A percentile compares a stretch with the other conserved stretches of the same genome.
phyloP scores from a whole-genome alignment of 2,888 invertebrate genomes.

The Lampropteryx suffumata region DNA sequence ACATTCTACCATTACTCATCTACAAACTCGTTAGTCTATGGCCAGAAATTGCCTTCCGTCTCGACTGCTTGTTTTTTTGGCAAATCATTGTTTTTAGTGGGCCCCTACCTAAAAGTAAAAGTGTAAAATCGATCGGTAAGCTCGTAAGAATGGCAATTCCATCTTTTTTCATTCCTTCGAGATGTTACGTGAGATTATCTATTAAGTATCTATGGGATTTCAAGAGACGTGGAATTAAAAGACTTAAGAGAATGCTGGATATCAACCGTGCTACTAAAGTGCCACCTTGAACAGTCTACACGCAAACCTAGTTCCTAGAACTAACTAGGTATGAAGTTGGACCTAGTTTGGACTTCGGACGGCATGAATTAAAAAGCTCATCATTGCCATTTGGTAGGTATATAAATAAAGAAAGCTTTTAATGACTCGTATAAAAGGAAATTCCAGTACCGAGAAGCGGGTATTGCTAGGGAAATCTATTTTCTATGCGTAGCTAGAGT shows the following conservation, averaged over 20 bases:
- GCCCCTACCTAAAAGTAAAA: conserved; percentile 72
- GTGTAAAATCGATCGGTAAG: conserved; percentile 49
- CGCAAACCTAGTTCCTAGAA: no score
- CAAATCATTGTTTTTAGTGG: conserved; percentile 62
- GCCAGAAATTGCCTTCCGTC: conserved; percentile 16
- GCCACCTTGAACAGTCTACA: no score
- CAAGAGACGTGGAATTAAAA: no score
- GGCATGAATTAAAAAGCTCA: no score
- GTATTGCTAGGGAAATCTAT: conserved; percentile 18
- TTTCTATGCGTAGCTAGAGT: conserved; percentile 11
- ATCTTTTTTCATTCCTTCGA: not conserved
- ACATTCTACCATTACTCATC: not conserved
- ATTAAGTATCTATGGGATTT: no score
- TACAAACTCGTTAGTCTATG: conserved; percentile 16
- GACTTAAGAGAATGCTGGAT: no score
- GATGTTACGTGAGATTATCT: not conserved
- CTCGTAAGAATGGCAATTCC: conserved; percentile 29
- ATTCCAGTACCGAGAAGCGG: conserved; percentile 7
- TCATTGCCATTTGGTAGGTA: conserved; percentile 9
- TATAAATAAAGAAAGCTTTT: conserved; percentile 22
- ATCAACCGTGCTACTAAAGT: no score
- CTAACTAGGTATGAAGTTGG: no score
- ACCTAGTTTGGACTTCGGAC: no score
- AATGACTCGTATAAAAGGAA: conserved; percentile 22
- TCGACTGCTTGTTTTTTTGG: conserved; percentile 44